Percentiles rank a stretch among this genome's conserved stretches.
Evolutionary conservation across 92 coral and sea anemone genomes (phyloP).

Genomic region (Diadumene lineata): DNA sequence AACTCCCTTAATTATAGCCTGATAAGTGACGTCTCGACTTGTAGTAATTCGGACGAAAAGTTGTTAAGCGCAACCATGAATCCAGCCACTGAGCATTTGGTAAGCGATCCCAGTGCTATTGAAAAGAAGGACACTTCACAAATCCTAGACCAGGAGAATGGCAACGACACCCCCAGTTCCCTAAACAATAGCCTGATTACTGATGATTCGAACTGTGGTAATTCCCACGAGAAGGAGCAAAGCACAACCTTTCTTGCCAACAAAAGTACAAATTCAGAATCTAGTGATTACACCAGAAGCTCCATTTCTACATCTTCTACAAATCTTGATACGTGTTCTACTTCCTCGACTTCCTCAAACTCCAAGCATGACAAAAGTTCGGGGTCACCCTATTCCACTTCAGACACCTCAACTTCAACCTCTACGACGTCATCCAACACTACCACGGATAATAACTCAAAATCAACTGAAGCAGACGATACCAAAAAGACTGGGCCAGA

Average conservation of each 20-base stretch:
- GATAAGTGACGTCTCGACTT: too few relatives aligned
- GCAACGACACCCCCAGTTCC: too few relatives aligned
- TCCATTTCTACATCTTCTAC: background rate
- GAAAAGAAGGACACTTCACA: background rate
- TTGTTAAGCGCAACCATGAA: too few relatives aligned
- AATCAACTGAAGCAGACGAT: background rate
- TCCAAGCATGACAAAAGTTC: background rate
- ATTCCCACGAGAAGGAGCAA: too few relatives aligned
- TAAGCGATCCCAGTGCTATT: too few relatives aligned
- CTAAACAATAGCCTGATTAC: background rate
- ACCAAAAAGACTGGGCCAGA: background rate
- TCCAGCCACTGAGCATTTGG: too few relatives aligned
- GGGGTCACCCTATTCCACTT: background rate
- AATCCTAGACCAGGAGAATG: background rate
- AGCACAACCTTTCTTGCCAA: background rate
- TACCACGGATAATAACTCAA: background rate
- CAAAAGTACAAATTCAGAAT: background rate
- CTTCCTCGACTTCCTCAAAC: background rate
- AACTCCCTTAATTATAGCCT: too few relatives aligned
- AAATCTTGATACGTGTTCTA: background rate
- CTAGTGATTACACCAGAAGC: background rate
- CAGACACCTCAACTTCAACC: background rate
- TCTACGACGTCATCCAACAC: background rate
- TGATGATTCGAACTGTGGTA: background rate
- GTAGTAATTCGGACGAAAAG: too few relatives aligned